These are phyloP conservation scores for Murina feae DNA, from an alignment of 2,113 vertebrate genomes.

Conservation along the genomic window DNA sequence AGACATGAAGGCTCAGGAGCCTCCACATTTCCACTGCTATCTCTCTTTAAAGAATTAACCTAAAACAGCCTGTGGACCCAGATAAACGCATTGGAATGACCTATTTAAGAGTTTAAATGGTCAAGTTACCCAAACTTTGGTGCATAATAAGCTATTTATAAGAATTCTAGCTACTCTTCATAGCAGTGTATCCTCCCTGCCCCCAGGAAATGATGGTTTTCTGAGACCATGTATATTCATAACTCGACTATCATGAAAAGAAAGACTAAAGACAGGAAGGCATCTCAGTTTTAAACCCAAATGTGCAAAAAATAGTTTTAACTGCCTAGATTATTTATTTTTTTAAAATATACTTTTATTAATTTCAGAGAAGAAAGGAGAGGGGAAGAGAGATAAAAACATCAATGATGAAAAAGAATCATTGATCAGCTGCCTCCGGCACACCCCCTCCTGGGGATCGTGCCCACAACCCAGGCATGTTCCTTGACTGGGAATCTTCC, in stretches of 20 bases:
- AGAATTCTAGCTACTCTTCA: neutral
- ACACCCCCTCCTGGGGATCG: too few relatives aligned
- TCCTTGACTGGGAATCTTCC: too few relatives aligned
- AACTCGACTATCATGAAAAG: neutral
- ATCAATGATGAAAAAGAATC: too few relatives aligned
- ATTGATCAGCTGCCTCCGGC: too few relatives aligned
- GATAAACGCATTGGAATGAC: neutral
- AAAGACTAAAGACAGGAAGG: neutral
- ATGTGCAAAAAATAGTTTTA: neutral
- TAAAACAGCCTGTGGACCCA: neutral
- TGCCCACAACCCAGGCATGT: too few relatives aligned
- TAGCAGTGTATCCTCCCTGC: neutral
- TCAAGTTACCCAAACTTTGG: neutral
- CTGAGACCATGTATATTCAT: neutral
- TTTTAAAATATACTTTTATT: too few relatives aligned
- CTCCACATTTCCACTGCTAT: neutral
- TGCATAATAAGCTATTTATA: neutral
- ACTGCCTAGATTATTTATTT: neutral
- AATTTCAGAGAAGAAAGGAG: too few relatives aligned
- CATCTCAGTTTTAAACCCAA: neutral
- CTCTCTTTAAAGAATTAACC: neutral
- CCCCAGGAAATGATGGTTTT: neutral
- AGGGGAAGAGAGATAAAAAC: too few relatives aligned
- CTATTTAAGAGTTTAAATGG: slow-evolving; percentile 21
- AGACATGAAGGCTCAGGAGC: neutral